Conservation (phyloP, 2,888 invertebrate genomes). For the Dusona sp. region DNA sequence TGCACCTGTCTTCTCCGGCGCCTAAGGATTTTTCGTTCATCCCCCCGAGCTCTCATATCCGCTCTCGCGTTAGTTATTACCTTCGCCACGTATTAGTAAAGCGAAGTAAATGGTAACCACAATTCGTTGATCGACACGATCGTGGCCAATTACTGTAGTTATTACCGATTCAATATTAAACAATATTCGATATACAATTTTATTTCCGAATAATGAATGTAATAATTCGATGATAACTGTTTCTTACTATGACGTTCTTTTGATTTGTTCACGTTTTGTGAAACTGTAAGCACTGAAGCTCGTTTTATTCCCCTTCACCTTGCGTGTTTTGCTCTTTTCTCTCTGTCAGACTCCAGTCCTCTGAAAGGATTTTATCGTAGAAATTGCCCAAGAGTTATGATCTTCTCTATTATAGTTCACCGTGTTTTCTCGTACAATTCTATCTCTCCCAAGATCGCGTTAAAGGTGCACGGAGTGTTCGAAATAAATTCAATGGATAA, state of each 20-base stretch:
- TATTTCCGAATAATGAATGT: not conserved
- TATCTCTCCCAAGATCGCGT: slow-evolving; percentile 51
- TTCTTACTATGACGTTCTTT: not conserved
- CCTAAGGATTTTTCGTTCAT: slow-evolving; percentile 66
- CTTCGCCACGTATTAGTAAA: not conserved
- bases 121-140: not conserved
- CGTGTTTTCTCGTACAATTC: slow-evolving; percentile 47
- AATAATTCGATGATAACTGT: slow-evolving; percentile 4
- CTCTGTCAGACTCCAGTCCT: slow-evolving; percentile 7
- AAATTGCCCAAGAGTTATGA: slow-evolving; percentile 62
- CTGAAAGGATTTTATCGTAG: slow-evolving; percentile 57
- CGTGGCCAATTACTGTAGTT: not conserved
- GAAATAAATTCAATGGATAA: slow-evolving; percentile 30
- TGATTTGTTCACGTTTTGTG: not conserved
- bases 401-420: slow-evolving; percentile 56
- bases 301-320: slow-evolving; percentile 16
- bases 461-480: slow-evolving; percentile 27
- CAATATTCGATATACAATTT: not conserved
- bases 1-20: slow-evolving; percentile 72
- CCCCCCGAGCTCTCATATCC: slow-evolving; percentile 11
- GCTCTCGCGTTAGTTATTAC: slow-evolving; percentile 25
- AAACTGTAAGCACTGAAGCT: not conserved
- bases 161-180: not conserved
- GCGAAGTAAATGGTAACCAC: not conserved
- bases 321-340: slow-evolving; percentile 7